Evolutionary conservation across 1,140 invertebrate genomes (phyloP).

Genomic region (Sminthurinus signatus): DNA sequence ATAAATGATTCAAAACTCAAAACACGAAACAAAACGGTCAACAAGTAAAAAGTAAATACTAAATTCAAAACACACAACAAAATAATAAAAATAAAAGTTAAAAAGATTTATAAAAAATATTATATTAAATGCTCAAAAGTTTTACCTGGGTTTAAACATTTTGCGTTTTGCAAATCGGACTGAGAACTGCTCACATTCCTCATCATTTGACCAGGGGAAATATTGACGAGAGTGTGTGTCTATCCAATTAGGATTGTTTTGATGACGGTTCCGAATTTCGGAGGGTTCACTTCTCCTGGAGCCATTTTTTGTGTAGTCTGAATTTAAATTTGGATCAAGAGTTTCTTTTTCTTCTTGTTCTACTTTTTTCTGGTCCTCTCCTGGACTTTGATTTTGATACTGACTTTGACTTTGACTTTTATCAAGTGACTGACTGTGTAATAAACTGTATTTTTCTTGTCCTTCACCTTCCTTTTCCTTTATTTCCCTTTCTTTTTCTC

Average conservation of each 20-base stretch:
- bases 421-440: too few relatives aligned
- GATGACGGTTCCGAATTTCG: conserved; percentile 37
- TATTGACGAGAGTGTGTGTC: background rate
- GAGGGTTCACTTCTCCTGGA: conserved; percentile 37
- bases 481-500: too few relatives aligned
- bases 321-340: too few relatives aligned
- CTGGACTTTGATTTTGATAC: background rate
- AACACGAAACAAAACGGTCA: too few relatives aligned
- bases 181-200: conserved; percentile 22
- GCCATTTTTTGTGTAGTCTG: conserved; percentile 20
- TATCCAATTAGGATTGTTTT: conserved; percentile 27
- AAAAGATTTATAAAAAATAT: too few relatives aligned
- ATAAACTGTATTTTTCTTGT: background rate
- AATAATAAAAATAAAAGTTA: too few relatives aligned
- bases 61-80: background rate
- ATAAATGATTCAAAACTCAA: background rate
- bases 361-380: background rate
- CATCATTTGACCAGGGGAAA: conserved; percentile 29
- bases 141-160: conserved; percentile 37
- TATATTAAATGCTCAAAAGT: background rate
- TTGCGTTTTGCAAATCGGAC: conserved; percentile 32
- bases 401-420: too few relatives aligned
- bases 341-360: background rate
- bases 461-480: background rate
- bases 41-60: background rate